Evolutionary conservation across 1,140 invertebrate species (phyloP).

Genomic region (Diorhabda elongata): DNA sequence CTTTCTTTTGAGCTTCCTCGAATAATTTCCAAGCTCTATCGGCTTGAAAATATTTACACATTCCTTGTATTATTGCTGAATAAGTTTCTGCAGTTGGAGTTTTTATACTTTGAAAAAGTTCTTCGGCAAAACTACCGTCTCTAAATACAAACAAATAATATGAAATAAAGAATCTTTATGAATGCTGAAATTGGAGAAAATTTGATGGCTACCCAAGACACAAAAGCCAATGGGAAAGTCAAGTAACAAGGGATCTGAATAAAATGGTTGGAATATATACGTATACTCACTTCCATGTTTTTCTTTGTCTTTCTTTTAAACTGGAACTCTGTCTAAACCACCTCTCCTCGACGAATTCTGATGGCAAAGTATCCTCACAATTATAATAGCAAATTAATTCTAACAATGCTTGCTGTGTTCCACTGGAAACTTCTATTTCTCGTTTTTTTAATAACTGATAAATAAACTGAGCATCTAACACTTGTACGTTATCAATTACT

Average conservation of each 20-base stretch:
- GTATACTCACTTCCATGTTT: conserved; percentile 67
- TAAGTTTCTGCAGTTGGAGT: conserved; percentile 61
- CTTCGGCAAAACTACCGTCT: conserved; percentile 63
- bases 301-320: conserved; percentile 53
- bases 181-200: no score
- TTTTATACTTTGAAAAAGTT: conserved; percentile 61
- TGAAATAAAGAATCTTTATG: no score
- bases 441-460: conserved; percentile 68
- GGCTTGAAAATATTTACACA: conserved; percentile 63
- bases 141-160: conserved; percentile 42
- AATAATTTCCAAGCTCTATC: conserved; percentile 62
- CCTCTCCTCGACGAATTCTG: conserved; percentile 71
- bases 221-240: no score
- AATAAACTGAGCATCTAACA: conserved; percentile 67
- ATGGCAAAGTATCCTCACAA: conserved; percentile 57
- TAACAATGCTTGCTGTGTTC: conserved; percentile 66
- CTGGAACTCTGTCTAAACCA: conserved; percentile 61
- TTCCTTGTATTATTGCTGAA: conserved; percentile 67
- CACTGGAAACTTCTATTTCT: conserved; percentile 55
- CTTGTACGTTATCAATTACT: conserved; percentile 60
- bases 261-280: neutral
- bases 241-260: no score
- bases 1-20: conserved; percentile 62
- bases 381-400: conserved; percentile 83
- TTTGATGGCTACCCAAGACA: no score